Evolutionary conservation across 1,140 invertebrate species (phyloP).

Genomic region (Liolophura sinensis): DNA sequence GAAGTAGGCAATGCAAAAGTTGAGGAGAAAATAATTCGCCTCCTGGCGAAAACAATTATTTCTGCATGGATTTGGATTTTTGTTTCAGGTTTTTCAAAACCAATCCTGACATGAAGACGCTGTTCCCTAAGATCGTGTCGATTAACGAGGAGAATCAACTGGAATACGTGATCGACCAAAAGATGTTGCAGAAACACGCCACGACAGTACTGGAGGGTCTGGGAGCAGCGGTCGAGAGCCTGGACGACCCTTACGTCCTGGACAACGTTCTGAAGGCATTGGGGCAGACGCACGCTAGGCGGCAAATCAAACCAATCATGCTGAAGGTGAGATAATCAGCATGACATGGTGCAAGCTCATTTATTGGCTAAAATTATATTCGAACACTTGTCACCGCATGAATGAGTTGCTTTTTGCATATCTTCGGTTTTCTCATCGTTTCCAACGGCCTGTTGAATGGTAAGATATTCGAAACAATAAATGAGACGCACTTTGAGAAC

Average conservation of each 20-base stretch:
- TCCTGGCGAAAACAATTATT: too few relatives aligned
- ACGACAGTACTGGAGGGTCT: slow-evolving; percentile 43
- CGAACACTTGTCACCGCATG: too few relatives aligned
- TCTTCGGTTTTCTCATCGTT: too few relatives aligned
- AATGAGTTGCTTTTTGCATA: too few relatives aligned
- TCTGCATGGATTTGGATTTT: slow-evolving; percentile 4
- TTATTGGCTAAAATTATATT: too few relatives aligned
- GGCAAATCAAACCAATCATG: slow-evolving; percentile 45
- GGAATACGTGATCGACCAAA: slow-evolving; percentile 46
- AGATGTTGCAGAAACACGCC: slow-evolving; percentile 45
- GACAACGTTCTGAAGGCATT: slow-evolving; percentile 45
- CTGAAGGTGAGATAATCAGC: slow-evolving; percentile 31
- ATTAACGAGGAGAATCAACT: slow-evolving; percentile 48
- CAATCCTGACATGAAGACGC: slow-evolving; percentile 40
- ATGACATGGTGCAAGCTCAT: too few relatives aligned
- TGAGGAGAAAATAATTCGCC: too few relatives aligned
- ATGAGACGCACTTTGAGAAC: too few relatives aligned
- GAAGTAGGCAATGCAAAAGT: too few relatives aligned
- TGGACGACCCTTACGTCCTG: slow-evolving; percentile 46
- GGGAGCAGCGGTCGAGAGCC: slow-evolving; percentile 39
- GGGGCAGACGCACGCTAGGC: slow-evolving; percentile 47
- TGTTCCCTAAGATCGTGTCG: slow-evolving; percentile 48
- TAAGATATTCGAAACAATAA: too few relatives aligned
- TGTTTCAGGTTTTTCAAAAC: slow-evolving; percentile 44
- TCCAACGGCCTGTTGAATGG: too few relatives aligned